Percentiles rank a stretch among this genome's conserved stretches.
phyloP scores from a whole-genome alignment of 2,113 vertebrate species.

The Morphnarchus princeps region DNA sequence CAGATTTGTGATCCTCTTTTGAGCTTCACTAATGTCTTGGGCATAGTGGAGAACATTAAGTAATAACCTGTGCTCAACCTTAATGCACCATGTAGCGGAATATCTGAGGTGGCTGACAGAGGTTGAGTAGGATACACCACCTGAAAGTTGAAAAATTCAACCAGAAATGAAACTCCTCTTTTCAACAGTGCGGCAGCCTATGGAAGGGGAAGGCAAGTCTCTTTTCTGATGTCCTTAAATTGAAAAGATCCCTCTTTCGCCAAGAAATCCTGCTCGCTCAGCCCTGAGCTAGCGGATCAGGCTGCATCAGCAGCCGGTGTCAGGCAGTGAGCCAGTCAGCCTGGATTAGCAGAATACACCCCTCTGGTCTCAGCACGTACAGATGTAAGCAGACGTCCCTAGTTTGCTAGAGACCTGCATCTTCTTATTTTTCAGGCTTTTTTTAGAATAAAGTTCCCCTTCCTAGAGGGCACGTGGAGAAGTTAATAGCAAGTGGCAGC shows the following conservation, averaged over 20 bases:
- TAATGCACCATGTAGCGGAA: not conserved
- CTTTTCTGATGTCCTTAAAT: not conserved
- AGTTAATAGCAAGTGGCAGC: conserved; percentile 33
- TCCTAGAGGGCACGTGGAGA: not conserved
- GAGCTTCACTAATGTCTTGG: no score
- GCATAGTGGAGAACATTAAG: not conserved
- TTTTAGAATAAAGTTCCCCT: not conserved
- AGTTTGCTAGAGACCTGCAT: not conserved
- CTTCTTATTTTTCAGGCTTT: not conserved
- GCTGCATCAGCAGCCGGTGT: not conserved
- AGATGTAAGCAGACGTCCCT: not conserved
- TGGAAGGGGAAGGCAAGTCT: not conserved
- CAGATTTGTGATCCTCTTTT: no score
- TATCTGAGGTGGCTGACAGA: not conserved
- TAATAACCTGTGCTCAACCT: not conserved
- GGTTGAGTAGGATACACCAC: not conserved
- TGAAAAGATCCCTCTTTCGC: not conserved
- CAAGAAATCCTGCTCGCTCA: not conserved
- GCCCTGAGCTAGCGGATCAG: not conserved
- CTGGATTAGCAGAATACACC: not conserved
- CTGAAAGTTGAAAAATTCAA: conserved; percentile 21
- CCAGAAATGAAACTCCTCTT: not conserved
- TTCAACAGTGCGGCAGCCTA: not conserved
- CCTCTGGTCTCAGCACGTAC: not conserved
- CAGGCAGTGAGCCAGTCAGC: conserved; percentile 18